These are phyloP conservation scores for Scyliorhinus canicula DNA, from an alignment of 2,797 vertebrate species.

Conservation along the genomic window DNA sequence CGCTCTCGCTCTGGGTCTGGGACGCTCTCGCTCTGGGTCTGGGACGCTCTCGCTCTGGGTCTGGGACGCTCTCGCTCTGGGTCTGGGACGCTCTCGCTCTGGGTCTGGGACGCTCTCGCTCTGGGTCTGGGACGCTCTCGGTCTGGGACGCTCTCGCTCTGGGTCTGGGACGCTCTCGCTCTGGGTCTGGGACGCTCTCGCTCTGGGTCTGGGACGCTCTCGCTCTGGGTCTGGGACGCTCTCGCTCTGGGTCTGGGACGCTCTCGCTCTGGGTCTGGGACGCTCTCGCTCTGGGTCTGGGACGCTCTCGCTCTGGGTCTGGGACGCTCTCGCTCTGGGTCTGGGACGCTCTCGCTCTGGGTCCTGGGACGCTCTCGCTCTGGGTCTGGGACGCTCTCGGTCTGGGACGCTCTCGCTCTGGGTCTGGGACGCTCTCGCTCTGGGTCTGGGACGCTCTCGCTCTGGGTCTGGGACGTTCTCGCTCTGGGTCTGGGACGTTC, in stretches of 20 bases:
- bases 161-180: background rate
- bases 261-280: no score
- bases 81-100: no score
- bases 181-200: no score
- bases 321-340: no score
- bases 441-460: background rate
- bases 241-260: background rate
- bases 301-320: background rate
- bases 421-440: background rate
- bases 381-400: background rate
- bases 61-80: background rate
- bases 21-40: background rate
- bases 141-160: no score
- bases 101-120: background rate
- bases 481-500: background rate
- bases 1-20: background rate
- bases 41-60: no score
- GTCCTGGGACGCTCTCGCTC: no score
- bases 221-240: no score
- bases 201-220: background rate
- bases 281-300: background rate
- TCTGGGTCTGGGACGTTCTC: no score
- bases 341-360: background rate
- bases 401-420: no score
- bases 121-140: background rate